These are phyloP conservation scores for Chydorus sphaericus DNA, from an alignment of 2,888 invertebrate genomes.

Conservation along the genomic window DNA sequence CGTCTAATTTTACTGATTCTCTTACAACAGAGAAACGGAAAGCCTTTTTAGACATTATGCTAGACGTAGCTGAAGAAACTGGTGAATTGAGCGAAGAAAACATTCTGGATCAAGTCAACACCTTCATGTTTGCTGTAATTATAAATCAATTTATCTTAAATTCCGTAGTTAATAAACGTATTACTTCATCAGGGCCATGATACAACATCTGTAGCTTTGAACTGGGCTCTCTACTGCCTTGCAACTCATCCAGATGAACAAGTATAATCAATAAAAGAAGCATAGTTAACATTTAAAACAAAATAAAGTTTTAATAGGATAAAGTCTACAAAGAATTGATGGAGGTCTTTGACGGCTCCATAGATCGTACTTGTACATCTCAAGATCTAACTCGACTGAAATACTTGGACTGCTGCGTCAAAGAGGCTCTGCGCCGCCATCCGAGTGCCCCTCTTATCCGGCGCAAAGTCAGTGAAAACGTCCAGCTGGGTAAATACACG, in stretches of 20 bases:
- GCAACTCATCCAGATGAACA: conserved; percentile 36
- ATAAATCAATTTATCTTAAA: too few relatives aligned
- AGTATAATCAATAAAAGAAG: conserved; percentile 18
- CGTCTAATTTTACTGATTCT: too few relatives aligned
- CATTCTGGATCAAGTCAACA: conserved; percentile 30
- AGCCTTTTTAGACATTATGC: conserved; percentile 28
- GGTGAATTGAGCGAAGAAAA: conserved; percentile 23
- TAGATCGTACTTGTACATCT: conserved; percentile 60
- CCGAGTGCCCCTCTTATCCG: conserved; percentile 68
- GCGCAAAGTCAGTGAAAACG: conserved; percentile 51
- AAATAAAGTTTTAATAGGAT: conserved; percentile 33
- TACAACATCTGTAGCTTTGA: conserved; percentile 39
- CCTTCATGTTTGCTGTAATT: conserved; percentile 24
- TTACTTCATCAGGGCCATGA: conserved; percentile 40
- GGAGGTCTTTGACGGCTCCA: conserved; percentile 56
- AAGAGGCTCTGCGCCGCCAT: conserved; percentile 64
- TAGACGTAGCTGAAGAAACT: conserved; percentile 23
- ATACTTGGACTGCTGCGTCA: conserved; percentile 61
- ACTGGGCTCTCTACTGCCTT: conserved; percentile 37
- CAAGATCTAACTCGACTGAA: conserved; percentile 75
- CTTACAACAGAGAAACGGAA: too few relatives aligned
- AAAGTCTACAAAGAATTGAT: conserved; percentile 57
- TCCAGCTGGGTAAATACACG: conserved; percentile 50
- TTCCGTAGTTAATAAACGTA: too few relatives aligned
- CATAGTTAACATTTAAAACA: too few relatives aligned